phyloP scores from a whole-genome alignment of 2,113 vertebrate genomes.

The Vidua macroura region DNA sequence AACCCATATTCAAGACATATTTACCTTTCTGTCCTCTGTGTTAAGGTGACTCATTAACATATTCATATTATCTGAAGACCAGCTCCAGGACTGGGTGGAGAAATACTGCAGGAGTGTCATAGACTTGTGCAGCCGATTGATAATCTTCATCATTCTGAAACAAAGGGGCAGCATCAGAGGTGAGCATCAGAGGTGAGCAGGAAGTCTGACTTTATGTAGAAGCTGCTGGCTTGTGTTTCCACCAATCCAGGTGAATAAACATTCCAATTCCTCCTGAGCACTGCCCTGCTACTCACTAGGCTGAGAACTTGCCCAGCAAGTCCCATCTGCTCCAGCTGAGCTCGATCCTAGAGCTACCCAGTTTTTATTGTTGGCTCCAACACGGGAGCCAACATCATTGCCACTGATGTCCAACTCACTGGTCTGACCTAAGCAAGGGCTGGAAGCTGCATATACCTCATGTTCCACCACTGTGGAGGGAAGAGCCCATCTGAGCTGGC shows the following conservation, averaged over 20 bases:
- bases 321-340: background rate
- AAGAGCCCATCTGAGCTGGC: background rate
- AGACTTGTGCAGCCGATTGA: conserved; percentile 86
- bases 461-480: background rate
- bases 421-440: background rate
- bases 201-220: background rate
- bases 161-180: background rate
- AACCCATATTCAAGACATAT: background rate
- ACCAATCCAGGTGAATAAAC: background rate
- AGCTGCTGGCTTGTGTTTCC: background rate
- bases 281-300: background rate
- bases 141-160: conserved; percentile 89
- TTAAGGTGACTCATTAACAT: conserved; percentile 89
- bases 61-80: conserved; percentile 89
- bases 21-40: conserved; percentile 88
- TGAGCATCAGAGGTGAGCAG: background rate
- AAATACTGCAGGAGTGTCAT: conserved; percentile 90
- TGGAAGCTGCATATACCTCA: background rate
- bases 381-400: background rate
- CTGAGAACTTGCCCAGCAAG: background rate
- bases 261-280: background rate
- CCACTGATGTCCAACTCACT: background rate
- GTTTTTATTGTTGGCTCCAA: background rate
- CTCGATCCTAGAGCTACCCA: background rate
- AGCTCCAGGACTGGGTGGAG: conserved; percentile 89